Evolutionary conservation across 2,113 vertebrate species (phyloP), one percentile per base, ranked within the genome.

Genomic region (Nothobranchius furzeri): DNA sequence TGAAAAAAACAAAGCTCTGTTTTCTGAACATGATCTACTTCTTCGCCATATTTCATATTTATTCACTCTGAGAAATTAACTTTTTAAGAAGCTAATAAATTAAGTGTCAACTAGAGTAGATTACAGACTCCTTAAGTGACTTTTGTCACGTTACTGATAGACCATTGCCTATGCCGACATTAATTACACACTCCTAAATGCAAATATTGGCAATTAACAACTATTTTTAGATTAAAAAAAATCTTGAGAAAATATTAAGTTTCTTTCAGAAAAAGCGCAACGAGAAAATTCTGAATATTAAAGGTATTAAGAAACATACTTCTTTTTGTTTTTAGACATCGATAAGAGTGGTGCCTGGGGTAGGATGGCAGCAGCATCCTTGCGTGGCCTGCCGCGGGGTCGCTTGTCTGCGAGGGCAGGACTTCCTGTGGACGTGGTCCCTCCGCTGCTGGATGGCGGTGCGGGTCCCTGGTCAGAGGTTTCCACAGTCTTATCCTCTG

Each of bases 351-450:
- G 81, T 15, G 76, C 73, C 74, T 85, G 84, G 77, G 89, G 79
- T 49, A 82, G 70, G 63, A 80, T 71, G 77, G 92, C 93, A 88
- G 91, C 93, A 91, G 93, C 95, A 96, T 97, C 96, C 94, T 97
- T 98, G 89, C 96, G 95, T 83, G 96, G 96, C 93, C 96, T 94
- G 92, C 96, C 96, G 91, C 96, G 93, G 90, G 96, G 96, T 93
- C 96, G 95, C 93, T 95, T 95, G 95, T 97, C 96, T 91, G 95
- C 89, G 85, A 94, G 93, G 92, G 94, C 94, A 81, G 95, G 95
- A 89, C 95, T 95, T 91, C 93, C 95, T 90, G 95, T 93, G 92
- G 95, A 92, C 79, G 93, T 93, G 91, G 93, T 91, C 88, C 92
- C 94, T 89, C 92, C 91, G 85, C 94, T 92, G 89, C 94, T 92